Conservation (phyloP, 2,888 invertebrate species). For the Malacosoma neustria region DNA sequence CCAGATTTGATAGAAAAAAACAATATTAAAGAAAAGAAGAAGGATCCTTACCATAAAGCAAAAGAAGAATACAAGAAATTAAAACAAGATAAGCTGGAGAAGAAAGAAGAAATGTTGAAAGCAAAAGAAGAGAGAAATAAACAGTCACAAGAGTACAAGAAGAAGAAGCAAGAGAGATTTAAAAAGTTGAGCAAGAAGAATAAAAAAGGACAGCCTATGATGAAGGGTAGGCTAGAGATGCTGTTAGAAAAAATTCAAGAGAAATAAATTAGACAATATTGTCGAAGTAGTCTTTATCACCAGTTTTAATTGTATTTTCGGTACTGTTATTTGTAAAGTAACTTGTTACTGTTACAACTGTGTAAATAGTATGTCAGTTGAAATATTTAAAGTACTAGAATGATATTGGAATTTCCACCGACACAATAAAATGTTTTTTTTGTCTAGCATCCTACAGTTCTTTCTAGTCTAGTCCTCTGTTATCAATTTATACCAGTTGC, state of each 20-base stretch:
- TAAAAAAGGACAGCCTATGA: constrained; percentile 88
- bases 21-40: constrained; percentile 26
- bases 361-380: no score
- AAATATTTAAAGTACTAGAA: no score
- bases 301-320: no score
- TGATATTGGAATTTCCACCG: no score
- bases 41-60: constrained; percentile 65
- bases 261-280: no score
- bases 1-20: constrained; percentile 49
- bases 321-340: no score
- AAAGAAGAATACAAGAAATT: constrained; percentile 69
- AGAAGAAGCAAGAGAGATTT: constrained; percentile 80
- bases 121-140: constrained; percentile 74
- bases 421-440: no score
- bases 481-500: no score
- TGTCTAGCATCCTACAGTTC: no score
- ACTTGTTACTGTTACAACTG: no score
- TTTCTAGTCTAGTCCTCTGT: no score
- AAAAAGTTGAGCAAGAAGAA: constrained; percentile 85
- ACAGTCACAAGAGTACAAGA: constrained; percentile 79
- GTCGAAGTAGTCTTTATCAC: no score
- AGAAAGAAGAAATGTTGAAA: constrained; percentile 58
- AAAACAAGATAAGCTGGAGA: constrained; percentile 70
- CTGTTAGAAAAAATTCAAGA: constrained; percentile 84
- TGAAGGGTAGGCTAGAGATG: constrained; percentile 87